phyloP scores from a whole-genome alignment of 2,113 vertebrate species.

The Sturnira hondurensis region DNA sequence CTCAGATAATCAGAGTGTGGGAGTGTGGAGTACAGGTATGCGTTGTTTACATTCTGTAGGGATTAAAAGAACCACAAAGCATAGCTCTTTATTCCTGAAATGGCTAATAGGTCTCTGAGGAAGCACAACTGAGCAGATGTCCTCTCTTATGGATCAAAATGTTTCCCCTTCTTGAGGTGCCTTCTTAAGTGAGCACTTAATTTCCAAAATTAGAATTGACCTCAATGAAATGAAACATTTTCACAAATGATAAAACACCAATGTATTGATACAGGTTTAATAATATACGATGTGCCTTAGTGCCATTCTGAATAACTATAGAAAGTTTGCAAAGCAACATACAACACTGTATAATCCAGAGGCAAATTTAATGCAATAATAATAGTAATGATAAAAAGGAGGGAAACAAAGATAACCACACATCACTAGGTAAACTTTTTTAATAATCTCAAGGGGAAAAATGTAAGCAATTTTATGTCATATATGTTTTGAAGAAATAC shows the following conservation, averaged over 20 bases:
- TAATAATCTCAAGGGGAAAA: not conserved
- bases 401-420: not conserved
- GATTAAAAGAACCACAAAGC: not conserved
- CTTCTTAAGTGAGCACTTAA: slow-evolving; percentile 5
- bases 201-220: slow-evolving; percentile 41
- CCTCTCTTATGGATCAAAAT: not conserved
- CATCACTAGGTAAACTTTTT: not conserved
- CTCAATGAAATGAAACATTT: slow-evolving; percentile 20
- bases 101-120: not conserved
- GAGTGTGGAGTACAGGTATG: not conserved
- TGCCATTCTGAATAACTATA: not conserved
- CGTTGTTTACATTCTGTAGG: not conserved
- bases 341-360: not conserved
- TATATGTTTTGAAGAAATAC: not conserved
- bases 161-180: not conserved
- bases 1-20: not conserved
- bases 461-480: not conserved
- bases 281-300: not conserved
- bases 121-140: not conserved
- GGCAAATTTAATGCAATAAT: not conserved
- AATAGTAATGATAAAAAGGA: not conserved
- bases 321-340: slow-evolving; percentile 1
- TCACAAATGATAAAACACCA: slow-evolving; percentile 37
- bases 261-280: not conserved
- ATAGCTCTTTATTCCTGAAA: not conserved